Evolutionary conservation across 1,140 invertebrate genomes (phyloP).

Genomic region (Manduca sexta): DNA sequence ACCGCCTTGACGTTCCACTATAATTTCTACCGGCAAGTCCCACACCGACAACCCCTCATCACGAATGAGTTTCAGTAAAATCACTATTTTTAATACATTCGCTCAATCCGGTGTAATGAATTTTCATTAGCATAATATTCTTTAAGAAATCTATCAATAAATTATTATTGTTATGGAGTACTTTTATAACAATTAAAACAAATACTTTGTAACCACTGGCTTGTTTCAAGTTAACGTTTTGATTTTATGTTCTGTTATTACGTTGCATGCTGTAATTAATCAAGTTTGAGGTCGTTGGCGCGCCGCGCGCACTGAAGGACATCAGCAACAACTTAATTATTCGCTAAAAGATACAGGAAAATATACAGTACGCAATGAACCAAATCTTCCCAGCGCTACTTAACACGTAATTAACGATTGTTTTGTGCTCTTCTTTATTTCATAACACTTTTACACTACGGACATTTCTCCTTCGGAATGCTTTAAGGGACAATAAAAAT

Average conservation of each 20-base stretch:
- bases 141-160: no score
- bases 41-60: conserved; percentile 33
- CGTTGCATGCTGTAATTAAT: conserved; percentile 11
- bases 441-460: no score
- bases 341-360: conserved; percentile 8
- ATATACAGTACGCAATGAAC: conserved; percentile 10
- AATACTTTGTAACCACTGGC: no score
- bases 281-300: conserved; percentile 11
- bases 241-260: conserved; percentile 11
- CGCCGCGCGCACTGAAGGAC: background rate
- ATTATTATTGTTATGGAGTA: background rate
- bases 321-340: conserved; percentile 6
- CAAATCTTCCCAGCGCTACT: conserved; percentile 7
- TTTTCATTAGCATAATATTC: no score
- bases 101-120: no score
- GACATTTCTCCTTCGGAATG: background rate
- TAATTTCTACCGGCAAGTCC: conserved; percentile 28
- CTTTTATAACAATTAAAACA: no score
- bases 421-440: background rate
- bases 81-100: no score
- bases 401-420: background rate
- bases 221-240: no score
- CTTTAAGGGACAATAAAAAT: background rate
- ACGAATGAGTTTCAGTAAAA: conserved; percentile 19
- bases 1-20: conserved; percentile 22